These are phyloP conservation scores for Epinotia demarniana DNA, from an alignment of 2,888 invertebrate species.

Conservation along the genomic window DNA sequence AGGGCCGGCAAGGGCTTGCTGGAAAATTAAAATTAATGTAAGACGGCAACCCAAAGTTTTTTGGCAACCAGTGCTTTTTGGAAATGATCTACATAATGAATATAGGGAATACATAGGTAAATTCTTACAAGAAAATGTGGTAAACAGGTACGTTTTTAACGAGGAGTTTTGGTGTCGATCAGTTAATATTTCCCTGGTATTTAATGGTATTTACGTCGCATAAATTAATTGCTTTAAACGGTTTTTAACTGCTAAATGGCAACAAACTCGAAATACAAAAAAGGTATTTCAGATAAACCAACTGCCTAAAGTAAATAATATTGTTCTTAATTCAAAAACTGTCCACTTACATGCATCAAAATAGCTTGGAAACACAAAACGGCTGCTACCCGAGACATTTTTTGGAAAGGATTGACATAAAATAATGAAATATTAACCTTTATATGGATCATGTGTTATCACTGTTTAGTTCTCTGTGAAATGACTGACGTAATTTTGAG, in stretches of 20 bases:
- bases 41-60: not conserved
- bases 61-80: not conserved
- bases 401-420: slow-evolving; percentile 8
- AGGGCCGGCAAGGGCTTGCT: slow-evolving; percentile 32
- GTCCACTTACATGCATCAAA: slow-evolving; percentile 35
- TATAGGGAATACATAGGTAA: too few species aligned
- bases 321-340: not conserved
- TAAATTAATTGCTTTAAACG: too few species aligned
- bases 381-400: slow-evolving; percentile 20
- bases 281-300: too few species aligned
- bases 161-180: too few species aligned
- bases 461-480: slow-evolving; percentile 18
- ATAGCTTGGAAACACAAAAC: slow-evolving; percentile 31
- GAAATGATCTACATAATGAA: too few species aligned
- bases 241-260: too few species aligned
- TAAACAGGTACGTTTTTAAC: too few species aligned
- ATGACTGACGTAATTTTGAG: slow-evolving; percentile 27
- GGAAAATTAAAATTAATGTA: slow-evolving; percentile 5
- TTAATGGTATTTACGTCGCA: too few species aligned
- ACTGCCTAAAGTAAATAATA: not conserved
- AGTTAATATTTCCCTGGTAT: too few species aligned
- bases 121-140: too few species aligned
- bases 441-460: slow-evolving; percentile 40
- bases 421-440: slow-evolving; percentile 34
- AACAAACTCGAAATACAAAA: not conserved